A percentile compares a stretch with the other conserved stretches of the same genome.
Evolutionary conservation across 53 echinoderm and acorn worm species (phyloP).

Genomic region (Luidia sarsii): DNA sequence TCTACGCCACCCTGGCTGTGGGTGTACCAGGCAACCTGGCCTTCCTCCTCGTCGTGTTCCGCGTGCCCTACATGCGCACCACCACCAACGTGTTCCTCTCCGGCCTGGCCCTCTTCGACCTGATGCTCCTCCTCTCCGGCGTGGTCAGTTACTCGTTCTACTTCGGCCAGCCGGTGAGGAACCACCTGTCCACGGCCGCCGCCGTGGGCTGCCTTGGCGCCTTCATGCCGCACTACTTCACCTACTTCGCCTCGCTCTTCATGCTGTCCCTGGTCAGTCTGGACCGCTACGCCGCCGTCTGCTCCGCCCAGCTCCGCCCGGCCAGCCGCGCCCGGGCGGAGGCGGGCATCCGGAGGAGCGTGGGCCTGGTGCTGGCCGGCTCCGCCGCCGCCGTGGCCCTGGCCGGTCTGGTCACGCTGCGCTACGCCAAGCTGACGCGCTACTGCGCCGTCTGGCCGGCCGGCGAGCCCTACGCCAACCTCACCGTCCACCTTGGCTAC

Average conservation of each 20-base stretch:
- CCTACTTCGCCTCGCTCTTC: constrained; percentile 56
- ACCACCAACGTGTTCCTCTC: constrained; percentile 68
- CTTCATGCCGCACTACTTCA: constrained; percentile 49
- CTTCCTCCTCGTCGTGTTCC: constrained; percentile 65
- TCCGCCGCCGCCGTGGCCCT: constrained; percentile 54
- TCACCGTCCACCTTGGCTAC: constrained; percentile 41
- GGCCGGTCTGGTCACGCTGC: constrained; percentile 43
- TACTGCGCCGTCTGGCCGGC: constrained; percentile 55
- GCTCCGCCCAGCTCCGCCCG: constrained; percentile 17
- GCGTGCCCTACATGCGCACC: constrained; percentile 69
- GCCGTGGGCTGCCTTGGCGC: constrained; percentile 49
- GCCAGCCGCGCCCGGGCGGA: background rate
- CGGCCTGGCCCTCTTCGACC: constrained; percentile 61
- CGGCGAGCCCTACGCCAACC: constrained; percentile 12
- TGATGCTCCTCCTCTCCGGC: constrained; percentile 47
- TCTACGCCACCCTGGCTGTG: constrained; percentile 55
- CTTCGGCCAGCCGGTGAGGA: constrained; percentile 33
- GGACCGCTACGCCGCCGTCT: constrained; percentile 66
- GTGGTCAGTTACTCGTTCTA: constrained; percentile 63
- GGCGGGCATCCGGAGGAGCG: constrained; percentile 22
- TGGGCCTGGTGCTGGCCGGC: constrained; percentile 41
- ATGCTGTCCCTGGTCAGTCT: constrained; percentile 57
- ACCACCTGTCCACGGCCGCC: constrained; percentile 41
- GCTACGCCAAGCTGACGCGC: constrained; percentile 44
- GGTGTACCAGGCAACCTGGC: constrained; percentile 63